A percentile compares a stretch with the other conserved stretches of the same genome.
These are phyloP conservation scores for Aradophagus sp. DNA, from an alignment of 1,140 invertebrate species.

Conservation along the genomic window DNA sequence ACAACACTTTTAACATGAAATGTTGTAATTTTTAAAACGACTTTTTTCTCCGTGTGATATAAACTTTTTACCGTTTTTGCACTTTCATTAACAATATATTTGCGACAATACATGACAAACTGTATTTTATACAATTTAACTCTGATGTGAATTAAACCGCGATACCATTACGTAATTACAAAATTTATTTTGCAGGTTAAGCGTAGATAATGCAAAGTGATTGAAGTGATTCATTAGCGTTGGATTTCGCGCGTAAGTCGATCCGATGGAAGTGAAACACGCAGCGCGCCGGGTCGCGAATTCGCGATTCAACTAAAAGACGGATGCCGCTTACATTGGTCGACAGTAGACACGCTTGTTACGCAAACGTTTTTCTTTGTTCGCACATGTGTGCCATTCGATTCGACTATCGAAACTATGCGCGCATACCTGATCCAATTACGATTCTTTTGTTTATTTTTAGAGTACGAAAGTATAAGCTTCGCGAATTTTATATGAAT, in stretches of 20 bases:
- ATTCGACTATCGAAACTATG: conserved; percentile 16
- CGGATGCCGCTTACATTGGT: conserved; percentile 8
- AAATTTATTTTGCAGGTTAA: conserved; percentile 1
- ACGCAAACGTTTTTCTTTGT: conserved; percentile 38
- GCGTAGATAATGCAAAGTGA: conserved; percentile 7
- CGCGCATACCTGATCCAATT: conserved; percentile 25
- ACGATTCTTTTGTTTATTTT: conserved; percentile 27
- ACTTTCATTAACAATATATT: too few relatives aligned
- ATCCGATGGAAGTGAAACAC: conserved; percentile 9
- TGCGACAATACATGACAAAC: too few relatives aligned
- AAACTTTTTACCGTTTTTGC: too few relatives aligned
- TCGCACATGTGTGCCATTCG: conserved; percentile 11
- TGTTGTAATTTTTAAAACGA: too few relatives aligned
- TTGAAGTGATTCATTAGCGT: conserved; percentile 15
- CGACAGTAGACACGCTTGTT: conserved; percentile 6
- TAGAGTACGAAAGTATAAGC: conserved; percentile 1
- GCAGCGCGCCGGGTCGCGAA: conserved; percentile 9
- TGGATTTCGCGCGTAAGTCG: conserved; percentile 23
- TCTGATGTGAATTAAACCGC: too few relatives aligned
- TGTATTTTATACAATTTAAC: too few relatives aligned
- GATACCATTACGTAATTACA: neutral
- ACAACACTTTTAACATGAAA: too few relatives aligned
- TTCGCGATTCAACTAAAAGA: conserved; percentile 20
- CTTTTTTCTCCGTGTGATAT: too few relatives aligned
- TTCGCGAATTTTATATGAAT: neutral